Percentiles rank a stretch among this genome's conserved stretches.
These are phyloP conservation scores for Xestia ashworthii DNA, from an alignment of 2,888 invertebrate species.

Conservation along the genomic window DNA sequence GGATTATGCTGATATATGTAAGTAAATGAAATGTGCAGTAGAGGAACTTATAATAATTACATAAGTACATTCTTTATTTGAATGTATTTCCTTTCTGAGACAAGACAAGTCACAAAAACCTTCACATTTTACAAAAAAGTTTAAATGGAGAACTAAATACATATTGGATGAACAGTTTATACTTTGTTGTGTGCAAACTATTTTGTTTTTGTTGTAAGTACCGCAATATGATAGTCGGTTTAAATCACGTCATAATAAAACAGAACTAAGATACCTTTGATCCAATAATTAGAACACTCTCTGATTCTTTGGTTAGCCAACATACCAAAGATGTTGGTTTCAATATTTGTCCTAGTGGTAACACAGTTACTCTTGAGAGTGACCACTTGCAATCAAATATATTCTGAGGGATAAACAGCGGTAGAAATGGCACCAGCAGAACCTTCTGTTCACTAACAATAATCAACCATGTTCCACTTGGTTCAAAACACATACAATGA, in stretches of 20 bases:
- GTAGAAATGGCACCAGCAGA: slow-evolving; percentile 87
- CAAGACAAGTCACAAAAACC: no score
- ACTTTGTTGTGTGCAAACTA: neutral
- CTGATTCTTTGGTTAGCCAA: slow-evolving; percentile 94
- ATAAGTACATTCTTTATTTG: neutral
- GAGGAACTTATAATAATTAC: neutral
- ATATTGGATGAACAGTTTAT: neutral
- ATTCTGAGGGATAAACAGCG: slow-evolving; percentile 84
- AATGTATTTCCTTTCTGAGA: no score
- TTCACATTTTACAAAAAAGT: neutral
- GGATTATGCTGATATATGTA: neutral
- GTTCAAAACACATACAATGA: slow-evolving; percentile 95
- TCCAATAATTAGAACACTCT: slow-evolving; percentile 93
- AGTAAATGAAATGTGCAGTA: neutral
- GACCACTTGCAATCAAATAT: slow-evolving; percentile 88
- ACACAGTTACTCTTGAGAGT: slow-evolving; percentile 85
- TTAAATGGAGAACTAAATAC: neutral
- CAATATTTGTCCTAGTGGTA: slow-evolving; percentile 80
- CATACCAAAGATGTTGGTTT: slow-evolving; percentile 92
- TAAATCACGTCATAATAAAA: neutral
- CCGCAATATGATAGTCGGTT: neutral
- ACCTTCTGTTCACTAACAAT: slow-evolving; percentile 90
- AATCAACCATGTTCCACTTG: slow-evolving; percentile 94
- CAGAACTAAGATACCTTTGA: slow-evolving; percentile 87
- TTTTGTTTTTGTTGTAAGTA: neutral